A percentile compares a stretch with the other conserved stretches of the same genome.
These are phyloP conservation scores for Rhorus exstirpatorius DNA, from an alignment of 2,888 invertebrate genomes.

Conservation along the genomic window DNA sequence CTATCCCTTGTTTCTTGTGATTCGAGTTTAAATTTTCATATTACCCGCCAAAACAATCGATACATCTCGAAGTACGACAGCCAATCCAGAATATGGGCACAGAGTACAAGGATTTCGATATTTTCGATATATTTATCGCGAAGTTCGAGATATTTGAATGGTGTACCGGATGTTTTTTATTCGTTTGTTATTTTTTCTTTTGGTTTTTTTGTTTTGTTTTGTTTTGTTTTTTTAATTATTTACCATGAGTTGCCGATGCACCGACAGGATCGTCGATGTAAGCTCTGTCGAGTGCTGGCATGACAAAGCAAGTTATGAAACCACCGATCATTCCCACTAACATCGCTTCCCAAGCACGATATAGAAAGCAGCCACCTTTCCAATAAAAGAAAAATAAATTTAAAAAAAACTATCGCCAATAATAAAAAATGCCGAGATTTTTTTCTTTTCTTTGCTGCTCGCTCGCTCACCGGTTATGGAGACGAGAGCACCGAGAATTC, in stretches of 20 bases:
- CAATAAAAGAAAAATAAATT: constrained; percentile 19
- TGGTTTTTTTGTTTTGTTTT: not conserved
- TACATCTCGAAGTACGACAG: not conserved
- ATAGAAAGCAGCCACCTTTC: constrained; percentile 94
- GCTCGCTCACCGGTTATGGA: constrained; percentile 91
- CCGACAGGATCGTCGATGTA: constrained; percentile 97
- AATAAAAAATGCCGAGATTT: not conserved
- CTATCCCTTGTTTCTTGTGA: constrained; percentile 6
- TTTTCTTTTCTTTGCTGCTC: not conserved
- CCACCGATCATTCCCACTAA: constrained; percentile 94
- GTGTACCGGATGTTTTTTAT: not conserved
- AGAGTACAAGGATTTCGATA: not conserved
- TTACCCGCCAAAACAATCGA: constrained; percentile 4
- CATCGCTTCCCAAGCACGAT: constrained; percentile 94
- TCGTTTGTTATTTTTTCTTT: not conserved
- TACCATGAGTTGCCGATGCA: constrained; percentile 95
- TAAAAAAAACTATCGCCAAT: not conserved
- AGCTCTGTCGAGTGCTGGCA: constrained; percentile 92
- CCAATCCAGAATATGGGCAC: not conserved
- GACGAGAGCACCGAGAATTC: constrained; percentile 94
- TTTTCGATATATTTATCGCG: not conserved
- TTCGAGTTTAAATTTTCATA: not conserved
- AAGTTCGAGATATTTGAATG: not conserved
- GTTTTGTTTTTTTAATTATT: not conserved
- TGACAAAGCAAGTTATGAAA: constrained; percentile 90